Conservation (phyloP, 1,140 invertebrate genomes). For the Mactra quadrangularis region DNA sequence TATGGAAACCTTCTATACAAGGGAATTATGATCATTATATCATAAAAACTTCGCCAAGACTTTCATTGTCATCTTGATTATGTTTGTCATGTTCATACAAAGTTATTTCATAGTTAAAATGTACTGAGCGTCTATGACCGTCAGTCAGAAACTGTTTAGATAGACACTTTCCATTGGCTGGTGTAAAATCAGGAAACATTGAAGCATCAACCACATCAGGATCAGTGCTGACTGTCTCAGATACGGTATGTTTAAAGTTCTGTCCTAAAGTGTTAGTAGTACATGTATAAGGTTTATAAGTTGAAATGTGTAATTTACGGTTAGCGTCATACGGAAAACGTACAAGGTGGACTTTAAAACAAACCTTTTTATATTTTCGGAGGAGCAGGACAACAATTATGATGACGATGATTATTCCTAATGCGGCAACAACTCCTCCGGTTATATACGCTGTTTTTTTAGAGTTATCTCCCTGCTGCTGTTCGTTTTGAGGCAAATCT, state of each 20-base stretch:
- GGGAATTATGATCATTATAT: neutral
- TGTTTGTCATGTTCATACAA: slow-evolving; percentile 60
- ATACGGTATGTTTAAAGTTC: neutral
- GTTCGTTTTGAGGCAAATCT: neutral
- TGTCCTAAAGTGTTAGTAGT: neutral
- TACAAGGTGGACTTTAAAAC: slow-evolving; percentile 34
- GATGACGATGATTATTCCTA: slow-evolving; percentile 30
- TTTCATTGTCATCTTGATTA: neutral
- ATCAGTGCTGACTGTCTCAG: neutral
- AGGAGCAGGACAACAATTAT: slow-evolving; percentile 26
- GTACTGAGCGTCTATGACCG: slow-evolving; percentile 36
- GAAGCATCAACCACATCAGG: neutral
- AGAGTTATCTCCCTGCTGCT: slow-evolving; percentile 9
- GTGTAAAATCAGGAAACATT: neutral
- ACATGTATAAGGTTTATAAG: neutral
- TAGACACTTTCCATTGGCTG: neutral
- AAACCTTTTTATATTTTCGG: slow-evolving; percentile 43
- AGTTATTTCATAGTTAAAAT: slow-evolving; percentile 64
- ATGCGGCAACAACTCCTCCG: slow-evolving; percentile 34
- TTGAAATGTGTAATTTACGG: slow-evolving; percentile 15
- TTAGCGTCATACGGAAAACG: slow-evolving; percentile 37
- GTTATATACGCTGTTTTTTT: slow-evolving; percentile 31
- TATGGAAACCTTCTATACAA: too few relatives aligned
- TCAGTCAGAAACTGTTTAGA: slow-evolving; percentile 43
- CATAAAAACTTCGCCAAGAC: slow-evolving; percentile 4